A percentile compares a stretch with the other conserved stretches of the same genome.
Evolutionary conservation across 2,797 vertebrate genomes (phyloP).

Genomic region (Cetoscarus ocellatus): DNA sequence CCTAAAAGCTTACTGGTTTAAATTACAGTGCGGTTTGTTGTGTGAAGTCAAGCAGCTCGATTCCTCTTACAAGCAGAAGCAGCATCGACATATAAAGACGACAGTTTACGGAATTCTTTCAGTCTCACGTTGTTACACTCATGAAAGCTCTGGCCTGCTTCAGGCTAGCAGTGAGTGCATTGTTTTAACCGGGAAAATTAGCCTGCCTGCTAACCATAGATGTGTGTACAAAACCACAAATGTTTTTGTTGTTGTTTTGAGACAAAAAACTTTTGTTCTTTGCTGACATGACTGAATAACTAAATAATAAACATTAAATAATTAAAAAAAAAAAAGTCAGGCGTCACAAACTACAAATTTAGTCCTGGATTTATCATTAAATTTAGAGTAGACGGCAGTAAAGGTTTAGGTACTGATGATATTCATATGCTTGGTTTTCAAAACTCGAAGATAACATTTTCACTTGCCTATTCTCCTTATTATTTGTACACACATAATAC

Average conservation of each 20-base stretch:
- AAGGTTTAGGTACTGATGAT: no score
- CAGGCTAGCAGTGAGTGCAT: neutral
- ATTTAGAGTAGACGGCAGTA: no score
- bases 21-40: constrained; percentile 9
- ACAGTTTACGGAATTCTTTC: rapidly evolving
- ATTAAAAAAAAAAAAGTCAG: no score
- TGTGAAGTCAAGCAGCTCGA: rapidly evolving
- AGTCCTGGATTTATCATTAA: no score
- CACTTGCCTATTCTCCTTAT: no score
- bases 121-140: rapidly evolving
- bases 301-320: no score
- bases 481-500: no score
- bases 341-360: no score
- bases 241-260: neutral
- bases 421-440: no score
- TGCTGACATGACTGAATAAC: no score
- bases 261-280: neutral
- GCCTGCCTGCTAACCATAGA: constrained; percentile 44
- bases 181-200: constrained; percentile 34
- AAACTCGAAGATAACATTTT: no score
- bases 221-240: neutral
- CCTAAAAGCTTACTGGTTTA: constrained; percentile 80
- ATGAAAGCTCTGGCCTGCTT: neutral
- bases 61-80: neutral
- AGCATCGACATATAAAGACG: no score